Conservation (phyloP, 2,888 invertebrate genomes). For the Ennomos erosarius region DNA sequence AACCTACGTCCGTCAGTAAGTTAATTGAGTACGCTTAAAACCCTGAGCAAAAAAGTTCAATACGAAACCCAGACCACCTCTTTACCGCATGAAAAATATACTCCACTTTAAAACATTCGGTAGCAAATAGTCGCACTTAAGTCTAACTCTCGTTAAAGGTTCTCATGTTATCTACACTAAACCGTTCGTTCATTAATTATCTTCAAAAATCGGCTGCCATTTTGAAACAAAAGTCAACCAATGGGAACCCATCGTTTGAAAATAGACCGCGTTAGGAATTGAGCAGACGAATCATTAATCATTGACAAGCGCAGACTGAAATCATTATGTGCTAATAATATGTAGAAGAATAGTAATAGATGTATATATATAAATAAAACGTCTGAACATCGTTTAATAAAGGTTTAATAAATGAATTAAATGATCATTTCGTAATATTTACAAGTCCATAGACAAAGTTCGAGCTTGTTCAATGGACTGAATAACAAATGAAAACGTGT, state of each 20-base stretch:
- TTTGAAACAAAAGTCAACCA: constrained; percentile 72
- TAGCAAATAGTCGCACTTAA: constrained; percentile 70
- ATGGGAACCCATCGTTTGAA: constrained; percentile 65
- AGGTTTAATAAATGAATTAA: constrained; percentile 19
- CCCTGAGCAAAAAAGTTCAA: constrained; percentile 27
- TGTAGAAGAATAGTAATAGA: constrained; percentile 27
- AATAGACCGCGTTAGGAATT: constrained; percentile 70
- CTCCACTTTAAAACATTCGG: constrained; percentile 61
- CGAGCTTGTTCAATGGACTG: constrained; percentile 37
- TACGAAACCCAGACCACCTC: constrained; percentile 49
- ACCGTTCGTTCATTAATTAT: constrained; percentile 73
- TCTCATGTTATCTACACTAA: constrained; percentile 67
- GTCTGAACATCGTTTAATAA: constrained; percentile 21
- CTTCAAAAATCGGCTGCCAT: constrained; percentile 77
- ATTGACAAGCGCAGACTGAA: constrained; percentile 57
- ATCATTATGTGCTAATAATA: constrained; percentile 46
- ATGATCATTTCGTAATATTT: constrained; percentile 20
- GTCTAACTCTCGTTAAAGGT: constrained; percentile 54
- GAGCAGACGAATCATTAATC: constrained; percentile 76
- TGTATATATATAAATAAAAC: background rate
- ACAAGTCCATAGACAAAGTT: constrained; percentile 36
- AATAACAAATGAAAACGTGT: constrained; percentile 41
- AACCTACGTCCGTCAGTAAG: constrained; percentile 20
- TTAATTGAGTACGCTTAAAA: constrained; percentile 16
- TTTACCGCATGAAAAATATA: constrained; percentile 72